Evolutionary conservation across 2,797 vertebrate species (phyloP), one percentile per base, ranked within the genome.

Genomic region (Helarctos malayanus): DNA sequence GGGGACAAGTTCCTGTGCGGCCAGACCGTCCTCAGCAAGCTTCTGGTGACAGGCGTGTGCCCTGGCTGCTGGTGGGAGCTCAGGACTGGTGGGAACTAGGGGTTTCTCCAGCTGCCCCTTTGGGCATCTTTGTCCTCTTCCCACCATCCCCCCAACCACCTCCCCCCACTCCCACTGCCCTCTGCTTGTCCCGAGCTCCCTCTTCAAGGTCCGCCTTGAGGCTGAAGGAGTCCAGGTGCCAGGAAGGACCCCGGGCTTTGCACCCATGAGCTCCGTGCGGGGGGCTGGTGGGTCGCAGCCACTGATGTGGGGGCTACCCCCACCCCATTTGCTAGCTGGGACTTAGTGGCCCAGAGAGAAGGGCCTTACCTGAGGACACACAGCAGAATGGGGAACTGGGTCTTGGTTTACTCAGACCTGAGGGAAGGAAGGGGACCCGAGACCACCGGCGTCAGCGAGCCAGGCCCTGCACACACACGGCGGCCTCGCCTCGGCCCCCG

Each of bases 61-160:
- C 25, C 35, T 27, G 68, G 47, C 41, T 10, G 5, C 2, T 0
- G 23, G 45, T 2, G 35, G 65, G 63, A 54, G 52, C 9, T 1
- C 47, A 68, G 32, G 7, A 15, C 80, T 2, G 41, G 69, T 5
- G 14, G 13, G 52, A 1, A 38, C 5, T 5, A 9, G 32, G 47
- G 6, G 9, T 45, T 56, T 16, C 56, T 49, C 5, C 7, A 10
- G 54, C 75, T 15, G 19, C 18, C 73, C 41, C 35, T 41, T 21
- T 12, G 35, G 59, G 5, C 10, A 1, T 16, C 6, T 4, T 9
- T 63, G 7, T 21, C 14, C 61, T 47, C 38, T 56, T 13, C 15
- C 54, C 0, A 0, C 79, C 7, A 0, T 1, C 27, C 35, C 16
- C 49, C 49, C 21, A 13, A 32, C 27, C 61, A 3, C 61, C 61